Conservation (phyloP, 2,888 invertebrate genomes). For the Ophraella communa region DNA sequence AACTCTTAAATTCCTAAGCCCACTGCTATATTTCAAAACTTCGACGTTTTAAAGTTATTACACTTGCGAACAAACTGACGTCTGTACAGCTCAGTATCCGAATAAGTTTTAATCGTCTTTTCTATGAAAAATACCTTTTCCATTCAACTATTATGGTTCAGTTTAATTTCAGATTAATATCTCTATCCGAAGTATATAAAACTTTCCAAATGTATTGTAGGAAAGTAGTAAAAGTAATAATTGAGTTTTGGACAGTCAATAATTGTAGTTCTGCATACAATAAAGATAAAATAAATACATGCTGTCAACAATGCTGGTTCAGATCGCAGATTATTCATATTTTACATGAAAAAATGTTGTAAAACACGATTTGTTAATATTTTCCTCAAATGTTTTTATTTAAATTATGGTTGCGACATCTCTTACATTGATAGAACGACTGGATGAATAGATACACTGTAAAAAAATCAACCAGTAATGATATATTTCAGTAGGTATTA, state of each 20-base stretch:
- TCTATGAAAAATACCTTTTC: neutral
- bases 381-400: no score
- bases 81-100: neutral
- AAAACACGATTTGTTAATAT: no score
- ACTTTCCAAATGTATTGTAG: neutral
- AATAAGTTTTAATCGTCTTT: conserved; percentile 2
- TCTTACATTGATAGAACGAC: no score
- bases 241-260: neutral
- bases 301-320: no score
- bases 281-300: no score
- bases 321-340: no score
- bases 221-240: neutral
- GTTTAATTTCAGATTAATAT: conserved; percentile 1
- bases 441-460: no score
- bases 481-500: no score
- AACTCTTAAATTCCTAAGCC: neutral
- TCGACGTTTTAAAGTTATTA: neutral
- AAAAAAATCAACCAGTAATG: no score
- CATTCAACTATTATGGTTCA: neutral
- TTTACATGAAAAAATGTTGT: no score
- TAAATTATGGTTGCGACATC: no score
- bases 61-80: conserved; percentile 5
- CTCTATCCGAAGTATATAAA: neutral
- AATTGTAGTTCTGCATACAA: no score
- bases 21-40: neutral